Percentiles rank a stretch among this genome's conserved stretches.
Conservation (phyloP, 2,888 invertebrate species). For the Lacanobia oleracea region DNA sequence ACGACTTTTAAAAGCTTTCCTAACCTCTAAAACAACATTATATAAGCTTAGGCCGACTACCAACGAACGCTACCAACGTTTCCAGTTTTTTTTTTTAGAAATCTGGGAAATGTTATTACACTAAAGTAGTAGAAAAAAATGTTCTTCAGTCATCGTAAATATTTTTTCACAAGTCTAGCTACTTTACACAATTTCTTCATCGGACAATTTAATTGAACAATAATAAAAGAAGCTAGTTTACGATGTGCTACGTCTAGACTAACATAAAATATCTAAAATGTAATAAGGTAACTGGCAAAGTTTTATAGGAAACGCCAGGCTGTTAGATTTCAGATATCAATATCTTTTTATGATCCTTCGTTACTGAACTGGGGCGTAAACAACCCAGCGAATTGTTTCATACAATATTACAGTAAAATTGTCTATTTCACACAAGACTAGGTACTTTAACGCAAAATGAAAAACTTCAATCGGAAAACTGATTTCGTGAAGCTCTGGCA, state of each 20-base stretch:
- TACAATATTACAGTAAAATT: constrained; percentile 25
- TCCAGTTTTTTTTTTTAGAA: neutral
- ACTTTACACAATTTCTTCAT: constrained; percentile 8
- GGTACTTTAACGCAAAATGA: neutral
- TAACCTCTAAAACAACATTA: constrained; percentile 24
- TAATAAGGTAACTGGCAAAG: constrained; percentile 61
- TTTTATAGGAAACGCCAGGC: constrained; percentile 55
- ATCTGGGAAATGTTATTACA: constrained; percentile 24
- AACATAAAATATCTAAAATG: constrained; percentile 60
- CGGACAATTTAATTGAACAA: constrained; percentile 46
- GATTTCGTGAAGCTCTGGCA: neutral
- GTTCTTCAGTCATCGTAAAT: constrained; percentile 4
- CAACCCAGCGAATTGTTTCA: constrained; percentile 42
- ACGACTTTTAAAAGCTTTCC: constrained; percentile 40
- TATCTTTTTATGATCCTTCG: constrained; percentile 61
- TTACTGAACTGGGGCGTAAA: constrained; percentile 54
- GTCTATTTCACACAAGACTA: constrained; percentile 13
- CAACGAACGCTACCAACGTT: neutral
- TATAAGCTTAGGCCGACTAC: neutral
- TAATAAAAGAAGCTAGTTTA: constrained; percentile 52
- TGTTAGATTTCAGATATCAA: constrained; percentile 63
- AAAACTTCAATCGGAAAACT: neutral
- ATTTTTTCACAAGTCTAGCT: neutral
- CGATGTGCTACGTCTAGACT: constrained; percentile 54
- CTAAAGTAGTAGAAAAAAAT: constrained; percentile 13